Evolutionary conservation across 1,140 invertebrate genomes (phyloP), one percentile per base, ranked within the genome.

Genomic region (Bombus picipes): DNA sequence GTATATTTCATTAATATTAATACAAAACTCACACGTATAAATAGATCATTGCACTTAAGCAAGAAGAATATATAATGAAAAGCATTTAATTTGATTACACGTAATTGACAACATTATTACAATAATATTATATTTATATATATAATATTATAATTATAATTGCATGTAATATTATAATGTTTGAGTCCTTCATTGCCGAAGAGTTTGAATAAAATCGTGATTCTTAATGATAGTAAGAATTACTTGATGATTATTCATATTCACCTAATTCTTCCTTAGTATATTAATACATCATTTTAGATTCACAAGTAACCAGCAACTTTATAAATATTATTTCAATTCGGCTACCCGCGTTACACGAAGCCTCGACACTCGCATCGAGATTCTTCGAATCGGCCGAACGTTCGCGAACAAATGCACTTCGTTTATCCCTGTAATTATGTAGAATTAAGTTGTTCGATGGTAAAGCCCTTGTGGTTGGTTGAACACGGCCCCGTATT

Each of bases 361-460:
- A n/a, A 15, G 8, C 10, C 15, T 72, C 71, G 37, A 39, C 25
- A 15, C 39, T 66, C 37, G 8, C 10, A 3, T 28, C 37, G 0
- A 22, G 39, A 66, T 75, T 82, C 81, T 18, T 47, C 53, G 81
- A 66, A 77, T 53, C 9, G 22, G 1, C 18, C 47, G 10, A 39
- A 62, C 37, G 81, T 70, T 70, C 37, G 18, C 43, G 34, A 59
- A 78, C 65, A 71, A 78, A 78, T 9, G 47, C 22, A 4, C 34
- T 47, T 25, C 62, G 73, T 77, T 71, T 78, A 70, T 70, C n/a
- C 28, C 43, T 22, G 37, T 39, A 53, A 80, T 85, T 72, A 79
- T 32, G 66, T 80, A n/a, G 76, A 72, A 72, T 85, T 62, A 85
- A 85, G 76, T 80, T 73, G 83, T 85, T 59, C 53, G 34, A 72